Evolutionary conservation across 2,113 vertebrate genomes (phyloP), one percentile per base, ranked within the genome.

Genomic region (Laticauda colubrina): DNA sequence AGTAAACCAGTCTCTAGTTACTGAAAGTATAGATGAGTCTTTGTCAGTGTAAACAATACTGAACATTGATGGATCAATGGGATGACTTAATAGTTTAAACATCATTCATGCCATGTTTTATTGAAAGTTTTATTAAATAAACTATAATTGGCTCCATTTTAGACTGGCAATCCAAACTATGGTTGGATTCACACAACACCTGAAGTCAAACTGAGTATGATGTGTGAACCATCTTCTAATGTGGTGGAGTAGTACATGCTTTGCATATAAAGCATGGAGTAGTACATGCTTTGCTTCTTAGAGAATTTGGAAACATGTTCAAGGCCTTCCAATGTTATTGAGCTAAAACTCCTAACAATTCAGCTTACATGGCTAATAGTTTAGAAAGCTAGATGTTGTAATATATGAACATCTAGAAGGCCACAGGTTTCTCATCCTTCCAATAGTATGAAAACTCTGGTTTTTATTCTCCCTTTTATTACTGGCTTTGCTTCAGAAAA

Each of bases 401-500:
- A 15, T 39, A 75, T 39, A 81, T 8, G 15, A 81, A 81, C 34
- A 81, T 81, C 34, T 39, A 81, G 34, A 81, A 81, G 34, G 18
- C 34, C 34, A 81, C 18, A 75, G 34, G 92, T 45, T 43, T 85
- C 75, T 8, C 89, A 93, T 90, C 93, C 69, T 81, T 86, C 87
- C 93, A 64, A 24, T 51, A 0, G 0, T 43, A 93, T 88, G 90
- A 90, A 29, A 91, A 92, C 91, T 93, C 92, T 1, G 7, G 85
- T 61, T 43, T 94, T 94, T 86, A 45, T 48, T 56, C n/a, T 87
- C 51, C 87, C 91, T 89, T 89, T 93, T 89, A 92, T 95, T 95
- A 86, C 89, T 93, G 94, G 8, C 43, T 0, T 51, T 87, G 43
- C 85, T 92, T 94, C 92, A 91, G 20, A 0, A 56, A 53, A 91